A percentile compares a stretch with the other conserved stretches of the same genome.
Evolutionary conservation across 2,888 invertebrate genomes (phyloP).

Genomic region (Selenia dentaria): DNA sequence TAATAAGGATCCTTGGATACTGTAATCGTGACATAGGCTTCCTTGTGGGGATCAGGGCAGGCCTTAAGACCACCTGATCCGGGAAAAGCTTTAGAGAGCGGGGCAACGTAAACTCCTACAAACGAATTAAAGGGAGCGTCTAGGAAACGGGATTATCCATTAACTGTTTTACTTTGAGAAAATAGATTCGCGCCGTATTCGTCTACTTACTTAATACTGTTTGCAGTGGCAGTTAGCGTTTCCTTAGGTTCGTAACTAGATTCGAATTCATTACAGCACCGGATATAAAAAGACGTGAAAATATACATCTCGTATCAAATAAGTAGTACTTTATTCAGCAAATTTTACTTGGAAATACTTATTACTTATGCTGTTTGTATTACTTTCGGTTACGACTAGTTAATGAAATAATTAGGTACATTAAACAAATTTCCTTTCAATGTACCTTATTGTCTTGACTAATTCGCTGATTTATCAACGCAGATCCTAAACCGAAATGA

Average conservation of each 20-base stretch:
- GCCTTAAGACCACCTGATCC: constrained; percentile 58
- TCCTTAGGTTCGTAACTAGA: constrained; percentile 25
- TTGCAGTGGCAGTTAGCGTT: constrained; percentile 15
- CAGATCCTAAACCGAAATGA: too few species aligned
- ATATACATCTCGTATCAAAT: too few species aligned
- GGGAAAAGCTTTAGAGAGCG: constrained; percentile 40
- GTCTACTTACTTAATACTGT: constrained; percentile 28
- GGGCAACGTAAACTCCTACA: constrained; percentile 54
- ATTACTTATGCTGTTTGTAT: too few species aligned
- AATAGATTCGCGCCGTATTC: constrained; percentile 42
- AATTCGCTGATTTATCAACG: too few species aligned
- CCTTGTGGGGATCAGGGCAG: constrained; percentile 47
- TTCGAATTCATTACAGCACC: constrained; percentile 3
- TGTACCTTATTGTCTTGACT: too few species aligned
- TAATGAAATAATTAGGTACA: too few species aligned
- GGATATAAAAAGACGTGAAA: neutral
- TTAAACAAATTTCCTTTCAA: too few species aligned
- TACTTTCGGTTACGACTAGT: too few species aligned
- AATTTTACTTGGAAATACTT: too few species aligned
- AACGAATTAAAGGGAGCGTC: constrained; percentile 61
- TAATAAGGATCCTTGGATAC: constrained; percentile 36
- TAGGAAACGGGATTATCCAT: constrained; percentile 59
- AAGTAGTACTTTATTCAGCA: too few species aligned
- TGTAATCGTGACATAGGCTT: constrained; percentile 52
- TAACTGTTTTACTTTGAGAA: constrained; percentile 53